These are phyloP conservation scores for Drosophila simulans DNA, from an alignment of 1,140 invertebrate genomes.

Conservation along the genomic window DNA sequence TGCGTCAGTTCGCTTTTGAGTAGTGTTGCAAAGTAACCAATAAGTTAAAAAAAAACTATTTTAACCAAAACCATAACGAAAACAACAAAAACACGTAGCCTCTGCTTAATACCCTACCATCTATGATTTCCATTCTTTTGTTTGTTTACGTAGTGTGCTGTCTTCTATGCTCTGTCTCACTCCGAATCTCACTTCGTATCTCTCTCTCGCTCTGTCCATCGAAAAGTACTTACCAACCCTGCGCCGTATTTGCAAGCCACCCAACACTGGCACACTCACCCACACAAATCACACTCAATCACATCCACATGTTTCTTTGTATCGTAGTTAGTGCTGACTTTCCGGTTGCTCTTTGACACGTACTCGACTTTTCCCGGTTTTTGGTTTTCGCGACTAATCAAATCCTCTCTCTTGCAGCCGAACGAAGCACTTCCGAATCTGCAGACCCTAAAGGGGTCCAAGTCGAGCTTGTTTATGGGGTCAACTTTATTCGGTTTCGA, in stretches of 20 bases:
- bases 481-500: constrained; percentile 79
- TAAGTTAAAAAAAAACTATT: constrained; percentile 21
- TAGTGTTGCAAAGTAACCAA: constrained; percentile 56
- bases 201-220: constrained; percentile 32
- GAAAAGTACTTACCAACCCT: constrained; percentile 46
- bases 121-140: constrained; percentile 37
- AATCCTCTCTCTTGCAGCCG: constrained; percentile 80
- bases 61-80: constrained; percentile 51
- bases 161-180: constrained; percentile 33
- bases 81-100: constrained; percentile 44
- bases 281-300: constrained; percentile 34
- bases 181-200: constrained; percentile 17
- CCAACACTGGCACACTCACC: constrained; percentile 50
- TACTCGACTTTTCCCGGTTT: constrained; percentile 17
- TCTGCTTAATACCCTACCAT: constrained; percentile 45
- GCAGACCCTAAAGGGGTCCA: constrained; percentile 86
- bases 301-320: constrained; percentile 74
- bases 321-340: constrained; percentile 80
- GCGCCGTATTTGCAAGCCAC: constrained; percentile 50
- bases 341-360: constrained; percentile 78
- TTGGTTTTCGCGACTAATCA: constrained; percentile 40
- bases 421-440: constrained; percentile 85
- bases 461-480: constrained; percentile 85
- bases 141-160: constrained; percentile 57
- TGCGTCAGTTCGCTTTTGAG: constrained; percentile 52